Evolutionary conservation across 1,140 invertebrate species (phyloP), one percentile per base, ranked within the genome.

Genomic region (Pemphigus obesinymphae): DNA sequence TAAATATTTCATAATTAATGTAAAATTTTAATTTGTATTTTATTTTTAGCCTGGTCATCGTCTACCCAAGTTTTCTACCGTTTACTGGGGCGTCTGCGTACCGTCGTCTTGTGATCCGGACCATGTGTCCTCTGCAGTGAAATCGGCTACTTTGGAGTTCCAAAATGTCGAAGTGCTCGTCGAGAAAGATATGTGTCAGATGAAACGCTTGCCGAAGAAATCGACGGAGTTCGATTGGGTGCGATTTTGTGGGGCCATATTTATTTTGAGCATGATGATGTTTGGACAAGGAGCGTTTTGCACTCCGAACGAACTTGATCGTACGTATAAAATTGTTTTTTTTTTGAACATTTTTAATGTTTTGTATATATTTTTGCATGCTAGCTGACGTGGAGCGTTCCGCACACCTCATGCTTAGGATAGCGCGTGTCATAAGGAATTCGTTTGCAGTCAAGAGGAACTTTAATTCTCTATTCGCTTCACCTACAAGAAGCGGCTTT

Each of bases 11-110:
- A n/a, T n/a, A n/a, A n/a, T n/a, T n/a, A n/a, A n/a, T n/a, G n/a
- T n/a, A n/a, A n/a, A n/a, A n/a, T n/a, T n/a, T n/a, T 31, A 17
- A 61, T 61, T 66, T 8, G 29, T 66, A 17, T 66, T 66, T 37
- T 85, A 84, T 84, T 87, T 87, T 82, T 80, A 92, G 91, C 90
- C 90, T 37, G 91, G 91, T 13, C 91, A 92, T 84, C 86, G 91
- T 83, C 88, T 92, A 20, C 91, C 91, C 3, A 87, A 90, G 66
- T 91, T 89, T 75, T 90, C 88, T 15, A 88, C 89, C 0, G 86
- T 91, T 17, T 89, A 91, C 81, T 92, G 91, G 90, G 91, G 88
- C 4, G 85, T 91, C 15, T 92, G 91, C 83, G 88, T 90, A 31
- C 91, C 91, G 17, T 86, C 89, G 0, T 88, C 88, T 6, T 92